phyloP scores from a whole-genome alignment of 2,888 invertebrate species.

The Argyra leucocephala region DNA sequence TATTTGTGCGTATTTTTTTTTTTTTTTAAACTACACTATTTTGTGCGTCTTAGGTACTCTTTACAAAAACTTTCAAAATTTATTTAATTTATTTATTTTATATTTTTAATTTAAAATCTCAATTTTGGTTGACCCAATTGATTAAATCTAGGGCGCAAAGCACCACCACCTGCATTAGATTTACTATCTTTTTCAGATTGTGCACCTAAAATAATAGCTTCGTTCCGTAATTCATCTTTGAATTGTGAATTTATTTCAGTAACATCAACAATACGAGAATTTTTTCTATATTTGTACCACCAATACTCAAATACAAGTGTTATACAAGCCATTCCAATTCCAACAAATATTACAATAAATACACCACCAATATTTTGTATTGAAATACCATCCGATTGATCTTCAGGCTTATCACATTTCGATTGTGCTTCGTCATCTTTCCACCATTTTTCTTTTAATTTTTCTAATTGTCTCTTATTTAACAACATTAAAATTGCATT shows the following conservation, averaged over 20 bases:
- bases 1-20: background rate
- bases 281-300: constrained; percentile 75
- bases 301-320: constrained; percentile 90
- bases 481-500: constrained; percentile 85
- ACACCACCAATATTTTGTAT: constrained; percentile 97
- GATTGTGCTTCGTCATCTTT: constrained; percentile 68
- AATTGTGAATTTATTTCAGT: constrained; percentile 44
- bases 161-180: constrained; percentile 28
- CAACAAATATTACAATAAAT: constrained; percentile 94
- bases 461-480: constrained; percentile 87
- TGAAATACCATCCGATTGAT: constrained; percentile 93
- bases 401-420: constrained; percentile 76
- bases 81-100: no score
- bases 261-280: constrained; percentile 52
- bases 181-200: constrained; percentile 37
- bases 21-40: background rate
- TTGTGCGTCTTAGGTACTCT: background rate
- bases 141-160: constrained; percentile 37
- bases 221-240: constrained; percentile 29
- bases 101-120: background rate
- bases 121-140: constrained; percentile 31
- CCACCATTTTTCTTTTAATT: constrained; percentile 96
- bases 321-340: constrained; percentile 81
- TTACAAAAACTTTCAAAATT: background rate
- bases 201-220: constrained; percentile 34